Conservation (phyloP, 2,113 vertebrate genomes). For the Chionomys nivalis region DNA sequence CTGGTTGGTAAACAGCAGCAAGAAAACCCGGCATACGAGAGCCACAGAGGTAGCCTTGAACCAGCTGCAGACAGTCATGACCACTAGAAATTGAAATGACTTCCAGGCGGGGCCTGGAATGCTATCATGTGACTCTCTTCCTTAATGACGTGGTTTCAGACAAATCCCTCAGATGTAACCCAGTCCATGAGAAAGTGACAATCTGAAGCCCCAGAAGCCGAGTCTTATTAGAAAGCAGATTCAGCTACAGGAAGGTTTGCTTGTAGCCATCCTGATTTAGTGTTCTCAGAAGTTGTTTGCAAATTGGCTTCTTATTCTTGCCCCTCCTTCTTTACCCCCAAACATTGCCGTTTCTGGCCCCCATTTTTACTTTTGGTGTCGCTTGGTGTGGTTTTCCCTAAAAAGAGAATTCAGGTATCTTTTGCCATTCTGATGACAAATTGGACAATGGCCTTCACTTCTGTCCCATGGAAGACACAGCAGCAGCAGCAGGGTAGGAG, state of each 20-base stretch:
- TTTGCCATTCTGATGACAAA: neutral
- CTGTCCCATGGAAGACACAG: neutral
- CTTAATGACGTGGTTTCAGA: neutral
- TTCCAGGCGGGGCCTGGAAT: neutral
- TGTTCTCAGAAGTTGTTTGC: neutral
- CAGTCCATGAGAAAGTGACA: neutral
- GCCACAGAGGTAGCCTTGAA: neutral
- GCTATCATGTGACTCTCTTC: neutral
- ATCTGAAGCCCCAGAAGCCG: neutral
- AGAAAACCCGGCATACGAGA: neutral
- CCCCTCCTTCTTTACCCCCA: neutral
- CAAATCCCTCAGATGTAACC: neutral
- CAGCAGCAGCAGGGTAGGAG: neutral
- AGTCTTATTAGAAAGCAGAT: neutral
- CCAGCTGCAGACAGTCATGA: neutral
- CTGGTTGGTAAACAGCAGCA: neutral
- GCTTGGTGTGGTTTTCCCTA: neutral
- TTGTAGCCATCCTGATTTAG: neutral
- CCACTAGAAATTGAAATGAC: too few species aligned
- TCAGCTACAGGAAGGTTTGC: neutral
- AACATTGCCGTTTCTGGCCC: neutral
- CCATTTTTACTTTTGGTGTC: neutral
- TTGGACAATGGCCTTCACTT: neutral
- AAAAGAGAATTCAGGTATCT: neutral
- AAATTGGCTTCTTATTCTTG: neutral